These are phyloP conservation scores for Syngnathus rostellatus DNA, from an alignment of 2,797 vertebrate genomes.

Conservation along the genomic window DNA sequence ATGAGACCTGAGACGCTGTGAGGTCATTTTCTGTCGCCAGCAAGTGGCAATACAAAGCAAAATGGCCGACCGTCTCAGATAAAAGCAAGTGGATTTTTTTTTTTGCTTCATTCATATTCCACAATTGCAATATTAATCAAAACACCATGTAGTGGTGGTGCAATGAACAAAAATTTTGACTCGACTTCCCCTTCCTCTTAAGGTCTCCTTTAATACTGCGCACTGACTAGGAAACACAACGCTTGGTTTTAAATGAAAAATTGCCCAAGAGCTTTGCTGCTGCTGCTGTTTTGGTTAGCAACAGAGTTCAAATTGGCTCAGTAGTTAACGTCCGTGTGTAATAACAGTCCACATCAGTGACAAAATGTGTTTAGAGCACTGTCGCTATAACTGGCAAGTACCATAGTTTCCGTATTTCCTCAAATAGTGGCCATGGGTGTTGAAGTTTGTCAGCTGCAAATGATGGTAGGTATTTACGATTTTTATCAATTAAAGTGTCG, in stretches of 20 bases:
- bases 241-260: neutral
- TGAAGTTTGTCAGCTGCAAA: neutral
- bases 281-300: neutral
- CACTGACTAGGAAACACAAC: neutral
- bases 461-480: neutral
- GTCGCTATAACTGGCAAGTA: slow-evolving; percentile 5
- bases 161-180: no score
- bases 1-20: no score
- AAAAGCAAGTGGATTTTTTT: no score
- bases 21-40: no score
- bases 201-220: neutral
- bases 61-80: no score
- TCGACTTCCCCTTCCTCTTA: no score
- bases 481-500: neutral
- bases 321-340: neutral
- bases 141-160: no score
- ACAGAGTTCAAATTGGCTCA: neutral
- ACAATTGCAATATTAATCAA: no score
- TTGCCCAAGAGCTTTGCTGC: neutral
- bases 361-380: slow-evolving; percentile 12
- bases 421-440: neutral
- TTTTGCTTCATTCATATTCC: no score
- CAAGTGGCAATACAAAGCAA: no score
- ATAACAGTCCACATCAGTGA: neutral
- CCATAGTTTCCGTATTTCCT: neutral